Percentiles rank a stretch among this genome's conserved stretches.
phyloP scores from a whole-genome alignment of 2,113 vertebrate species.

The Phodopus roborovskii region DNA sequence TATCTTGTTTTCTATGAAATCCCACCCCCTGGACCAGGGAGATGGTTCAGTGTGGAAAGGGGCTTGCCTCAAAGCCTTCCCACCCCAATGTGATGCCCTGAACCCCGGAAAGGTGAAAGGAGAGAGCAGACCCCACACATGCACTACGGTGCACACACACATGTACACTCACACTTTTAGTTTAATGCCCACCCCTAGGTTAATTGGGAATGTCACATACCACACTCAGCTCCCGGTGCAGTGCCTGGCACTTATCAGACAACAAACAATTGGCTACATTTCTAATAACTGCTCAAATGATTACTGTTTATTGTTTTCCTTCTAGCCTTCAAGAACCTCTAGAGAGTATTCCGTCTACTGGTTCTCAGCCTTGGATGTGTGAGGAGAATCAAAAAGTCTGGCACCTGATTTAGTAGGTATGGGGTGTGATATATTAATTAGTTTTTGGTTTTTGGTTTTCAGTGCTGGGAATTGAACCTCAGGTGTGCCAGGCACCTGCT shows the following conservation, averaged over 20 bases:
- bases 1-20: slow-evolving; percentile 10
- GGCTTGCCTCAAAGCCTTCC: not conserved
- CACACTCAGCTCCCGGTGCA: not conserved
- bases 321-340: not conserved
- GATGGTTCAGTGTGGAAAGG: not conserved
- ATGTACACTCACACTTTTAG: not conserved
- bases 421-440: not conserved
- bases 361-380: not conserved
- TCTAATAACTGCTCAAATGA: not conserved
- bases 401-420: not conserved
- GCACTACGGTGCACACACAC: not conserved
- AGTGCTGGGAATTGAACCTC: not conserved
- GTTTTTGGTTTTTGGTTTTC: not conserved
- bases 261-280: not conserved
- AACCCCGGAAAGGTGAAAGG: not conserved
- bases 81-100: not conserved
- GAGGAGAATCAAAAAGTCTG: not conserved
- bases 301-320: not conserved
- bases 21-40: not conserved
- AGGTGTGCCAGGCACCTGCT: not conserved
- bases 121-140: not conserved
- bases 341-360: not conserved
- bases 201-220: not conserved
- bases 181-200: not conserved
- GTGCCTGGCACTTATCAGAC: not conserved